Conservation (phyloP, 2,113 vertebrate species). For the Dolichotis patagonum region DNA sequence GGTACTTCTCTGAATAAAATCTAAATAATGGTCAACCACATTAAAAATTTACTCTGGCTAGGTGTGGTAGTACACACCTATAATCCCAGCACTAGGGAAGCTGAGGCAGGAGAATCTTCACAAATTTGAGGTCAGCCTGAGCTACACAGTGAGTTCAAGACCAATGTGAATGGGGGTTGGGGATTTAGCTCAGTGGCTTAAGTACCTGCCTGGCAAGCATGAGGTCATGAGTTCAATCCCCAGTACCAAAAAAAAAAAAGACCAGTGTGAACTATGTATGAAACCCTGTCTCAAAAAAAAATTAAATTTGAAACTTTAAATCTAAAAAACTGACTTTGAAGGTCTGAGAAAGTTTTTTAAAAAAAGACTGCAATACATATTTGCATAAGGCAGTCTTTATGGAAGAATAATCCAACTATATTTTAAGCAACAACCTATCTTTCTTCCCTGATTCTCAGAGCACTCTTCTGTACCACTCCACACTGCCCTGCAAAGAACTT, state of each 20-base stretch:
- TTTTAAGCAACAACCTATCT: background rate
- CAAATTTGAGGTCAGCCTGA: background rate
- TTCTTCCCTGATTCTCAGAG: background rate
- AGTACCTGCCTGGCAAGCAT: too few relatives aligned
- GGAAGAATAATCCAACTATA: background rate
- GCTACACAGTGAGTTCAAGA: background rate
- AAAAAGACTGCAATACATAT: background rate
- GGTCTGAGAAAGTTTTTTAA: background rate
- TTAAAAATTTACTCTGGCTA: background rate
- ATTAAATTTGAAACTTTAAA: background rate
- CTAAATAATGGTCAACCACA: background rate
- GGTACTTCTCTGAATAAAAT: conserved; percentile 35
- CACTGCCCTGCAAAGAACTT: background rate
- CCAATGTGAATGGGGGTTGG: background rate
- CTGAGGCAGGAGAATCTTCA: background rate
- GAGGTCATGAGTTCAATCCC: too few relatives aligned
- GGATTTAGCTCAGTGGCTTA: too few relatives aligned
- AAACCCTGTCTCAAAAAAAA: background rate
- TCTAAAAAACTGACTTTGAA: background rate
- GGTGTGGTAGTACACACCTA: background rate
- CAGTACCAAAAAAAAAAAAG: background rate
- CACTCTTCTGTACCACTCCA: background rate
- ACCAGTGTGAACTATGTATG: background rate
- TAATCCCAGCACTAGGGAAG: background rate
- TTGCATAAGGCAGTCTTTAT: background rate